Conservation (phyloP, 2,888 invertebrate genomes). For the Agrotis exclamationis region DNA sequence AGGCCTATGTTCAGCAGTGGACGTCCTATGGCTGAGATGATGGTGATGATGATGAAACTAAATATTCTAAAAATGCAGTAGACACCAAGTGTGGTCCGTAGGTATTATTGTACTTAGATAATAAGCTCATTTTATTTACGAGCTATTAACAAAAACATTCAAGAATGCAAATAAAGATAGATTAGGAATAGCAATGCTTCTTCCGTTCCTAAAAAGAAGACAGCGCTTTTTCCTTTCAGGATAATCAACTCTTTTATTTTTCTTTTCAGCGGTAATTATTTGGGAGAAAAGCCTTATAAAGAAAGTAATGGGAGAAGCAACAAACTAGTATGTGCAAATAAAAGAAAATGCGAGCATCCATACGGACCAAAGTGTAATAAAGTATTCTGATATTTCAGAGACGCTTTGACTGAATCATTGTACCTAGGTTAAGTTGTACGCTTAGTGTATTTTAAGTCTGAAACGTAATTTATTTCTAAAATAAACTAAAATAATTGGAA, state of each 20-base stretch:
- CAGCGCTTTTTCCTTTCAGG: background rate
- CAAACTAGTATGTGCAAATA: slow-evolving; percentile 69
- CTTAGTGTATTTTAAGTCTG: background rate
- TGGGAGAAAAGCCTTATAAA: slow-evolving; percentile 75
- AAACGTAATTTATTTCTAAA: slow-evolving; percentile 14
- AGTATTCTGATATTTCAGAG: background rate
- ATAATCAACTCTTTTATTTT: slow-evolving; percentile 15
- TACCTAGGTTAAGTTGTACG: background rate
- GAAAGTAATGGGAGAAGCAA: slow-evolving; percentile 55
- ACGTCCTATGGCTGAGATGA: too few relatives aligned
- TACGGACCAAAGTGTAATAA: slow-evolving; percentile 72
- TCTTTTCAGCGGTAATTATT: slow-evolving; percentile 80
- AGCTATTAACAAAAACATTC: too few relatives aligned
- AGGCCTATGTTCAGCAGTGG: too few relatives aligned
- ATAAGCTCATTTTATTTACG: too few relatives aligned
- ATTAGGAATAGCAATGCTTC: too few relatives aligned
- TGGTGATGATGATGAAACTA: too few relatives aligned
- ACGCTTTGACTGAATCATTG: background rate
- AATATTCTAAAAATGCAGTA: too few relatives aligned
- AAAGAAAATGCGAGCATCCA: slow-evolving; percentile 68
- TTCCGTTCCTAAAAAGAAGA: background rate
- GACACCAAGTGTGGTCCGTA: too few relatives aligned
- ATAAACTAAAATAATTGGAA: background rate
- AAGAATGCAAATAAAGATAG: too few relatives aligned
- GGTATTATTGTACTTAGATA: too few relatives aligned